A percentile compares a stretch with the other conserved stretches of the same genome.
These are phyloP conservation scores for Siniperca knerii DNA, from an alignment of 2,113 vertebrate species.

Conservation along the genomic window DNA sequence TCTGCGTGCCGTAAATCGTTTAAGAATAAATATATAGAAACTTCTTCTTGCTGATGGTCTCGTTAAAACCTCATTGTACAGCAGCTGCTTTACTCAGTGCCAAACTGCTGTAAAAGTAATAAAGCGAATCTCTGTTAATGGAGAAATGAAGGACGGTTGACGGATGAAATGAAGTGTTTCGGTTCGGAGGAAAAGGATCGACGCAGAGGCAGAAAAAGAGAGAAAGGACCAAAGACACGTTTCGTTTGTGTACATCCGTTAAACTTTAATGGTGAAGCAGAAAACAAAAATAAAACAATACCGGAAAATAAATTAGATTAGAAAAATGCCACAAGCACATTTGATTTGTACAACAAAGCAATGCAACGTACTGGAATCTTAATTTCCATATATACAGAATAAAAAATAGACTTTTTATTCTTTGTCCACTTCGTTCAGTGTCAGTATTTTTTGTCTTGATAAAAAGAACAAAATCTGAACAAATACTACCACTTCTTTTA, in stretches of 20 bases:
- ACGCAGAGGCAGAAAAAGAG: too few relatives aligned
- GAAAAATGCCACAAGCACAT: constrained; percentile 87
- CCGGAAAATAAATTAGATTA: constrained; percentile 93
- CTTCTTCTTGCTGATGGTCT: too few relatives aligned
- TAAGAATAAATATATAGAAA: too few relatives aligned
- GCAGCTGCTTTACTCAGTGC: too few relatives aligned
- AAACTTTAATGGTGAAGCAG: constrained; percentile 91
- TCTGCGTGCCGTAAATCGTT: too few relatives aligned
- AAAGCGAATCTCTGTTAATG: neutral
- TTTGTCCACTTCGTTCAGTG: constrained; percentile 84
- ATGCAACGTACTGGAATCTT: constrained; percentile 79
- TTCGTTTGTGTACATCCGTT: constrained; percentile 84
- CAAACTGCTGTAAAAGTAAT: neutral
- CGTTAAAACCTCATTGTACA: too few relatives aligned
- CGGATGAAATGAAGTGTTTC: neutral
- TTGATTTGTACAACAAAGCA: constrained; percentile 89
- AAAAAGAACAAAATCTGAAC: constrained; percentile 71
- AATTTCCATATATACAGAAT: constrained; percentile 84
- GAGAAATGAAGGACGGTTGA: neutral
- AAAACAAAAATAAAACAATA: constrained; percentile 81
- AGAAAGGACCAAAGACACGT: constrained; percentile 7
- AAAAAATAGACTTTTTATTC: constrained; percentile 86
- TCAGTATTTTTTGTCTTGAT: constrained; percentile 72
- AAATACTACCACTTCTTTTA: constrained; percentile 65
- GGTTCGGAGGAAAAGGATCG: too few relatives aligned